These are phyloP conservation scores for Coregonus sp. DNA, from an alignment of 2,797 vertebrate genomes.

Conservation along the genomic window DNA sequence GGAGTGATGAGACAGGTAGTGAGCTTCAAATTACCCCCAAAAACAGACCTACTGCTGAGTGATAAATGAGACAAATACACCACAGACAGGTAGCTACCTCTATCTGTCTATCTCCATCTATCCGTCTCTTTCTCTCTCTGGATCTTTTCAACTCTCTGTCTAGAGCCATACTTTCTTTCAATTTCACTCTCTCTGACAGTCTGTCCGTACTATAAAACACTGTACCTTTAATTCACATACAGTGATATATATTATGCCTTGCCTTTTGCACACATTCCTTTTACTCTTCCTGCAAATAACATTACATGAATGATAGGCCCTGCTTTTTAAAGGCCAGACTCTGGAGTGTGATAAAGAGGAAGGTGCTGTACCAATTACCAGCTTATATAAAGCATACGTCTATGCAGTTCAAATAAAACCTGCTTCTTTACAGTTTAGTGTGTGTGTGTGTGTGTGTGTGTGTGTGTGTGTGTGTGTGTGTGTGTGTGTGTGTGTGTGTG, in stretches of 20 bases:
- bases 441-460: conserved; percentile 4
- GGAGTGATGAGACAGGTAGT: conserved; percentile 58
- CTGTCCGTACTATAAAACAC: conserved; percentile 53
- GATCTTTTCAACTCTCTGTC: not conserved
- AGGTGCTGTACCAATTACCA: conserved; percentile 26
- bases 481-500: conserved; percentile 4
- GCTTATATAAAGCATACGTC: conserved; percentile 31
- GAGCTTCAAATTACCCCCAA: conserved; percentile 66
- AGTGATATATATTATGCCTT: not conserved
- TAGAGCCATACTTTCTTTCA: not conserved
- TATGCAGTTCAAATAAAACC: conserved; percentile 19
- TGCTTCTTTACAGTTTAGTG: not conserved
- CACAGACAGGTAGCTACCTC: conserved; percentile 31
- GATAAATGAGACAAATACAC: conserved; percentile 70
- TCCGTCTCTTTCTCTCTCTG: not conserved
- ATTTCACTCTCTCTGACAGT: conserved; percentile 14
- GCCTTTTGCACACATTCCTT: conserved; percentile 29
- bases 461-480: conserved; percentile 9
- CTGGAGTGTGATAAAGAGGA: conserved; percentile 28
- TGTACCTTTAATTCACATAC: not conserved
- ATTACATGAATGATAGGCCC: conserved; percentile 20
- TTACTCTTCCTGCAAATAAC: conserved; percentile 35
- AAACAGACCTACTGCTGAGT: conserved; percentile 64
- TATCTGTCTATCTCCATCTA: conserved; percentile 26
- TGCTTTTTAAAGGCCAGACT: conserved; percentile 35